A percentile compares a stretch with the other conserved stretches of the same genome.
Evolutionary conservation across 2,113 vertebrate genomes (phyloP).

Genomic region (Butorides virescens): DNA sequence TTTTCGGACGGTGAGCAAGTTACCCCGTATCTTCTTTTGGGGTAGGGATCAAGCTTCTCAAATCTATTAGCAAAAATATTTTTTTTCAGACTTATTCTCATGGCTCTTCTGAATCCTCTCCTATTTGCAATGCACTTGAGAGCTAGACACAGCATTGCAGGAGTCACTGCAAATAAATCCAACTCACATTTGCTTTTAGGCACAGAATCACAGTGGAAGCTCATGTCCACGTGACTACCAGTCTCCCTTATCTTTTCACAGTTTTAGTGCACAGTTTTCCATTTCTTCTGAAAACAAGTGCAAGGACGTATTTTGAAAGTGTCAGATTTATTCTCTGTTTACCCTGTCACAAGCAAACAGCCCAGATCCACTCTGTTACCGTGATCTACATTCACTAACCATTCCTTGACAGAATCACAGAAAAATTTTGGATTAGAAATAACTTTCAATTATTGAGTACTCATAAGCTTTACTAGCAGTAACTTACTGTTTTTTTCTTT

Average conservation of each 20-base stretch:
- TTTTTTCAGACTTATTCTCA: neutral
- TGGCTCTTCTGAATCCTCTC: neutral
- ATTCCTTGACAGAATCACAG: neutral
- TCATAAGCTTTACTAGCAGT: neutral
- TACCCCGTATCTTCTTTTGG: neutral
- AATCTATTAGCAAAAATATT: neutral
- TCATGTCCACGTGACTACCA: neutral
- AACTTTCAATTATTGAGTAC: neutral
- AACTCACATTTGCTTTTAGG: neutral
- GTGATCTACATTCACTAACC: neutral
- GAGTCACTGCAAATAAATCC: neutral
- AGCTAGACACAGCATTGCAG: neutral
- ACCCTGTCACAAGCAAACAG: neutral
- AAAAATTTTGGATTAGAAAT: neutral
- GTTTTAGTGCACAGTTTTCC: neutral
- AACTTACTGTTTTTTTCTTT: neutral
- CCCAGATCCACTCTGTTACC: neutral
- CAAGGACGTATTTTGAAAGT: neutral
- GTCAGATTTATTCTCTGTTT: neutral
- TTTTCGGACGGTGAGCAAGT: neutral
- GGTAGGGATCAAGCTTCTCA: neutral
- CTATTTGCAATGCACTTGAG: neutral
- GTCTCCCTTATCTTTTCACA: neutral
- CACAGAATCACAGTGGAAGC: neutral
- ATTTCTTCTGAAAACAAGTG: neutral